Percentiles rank a stretch among this genome's conserved stretches.
phyloP scores from a whole-genome alignment of 2,888 invertebrate genomes.

The Drosophila formosana region DNA sequence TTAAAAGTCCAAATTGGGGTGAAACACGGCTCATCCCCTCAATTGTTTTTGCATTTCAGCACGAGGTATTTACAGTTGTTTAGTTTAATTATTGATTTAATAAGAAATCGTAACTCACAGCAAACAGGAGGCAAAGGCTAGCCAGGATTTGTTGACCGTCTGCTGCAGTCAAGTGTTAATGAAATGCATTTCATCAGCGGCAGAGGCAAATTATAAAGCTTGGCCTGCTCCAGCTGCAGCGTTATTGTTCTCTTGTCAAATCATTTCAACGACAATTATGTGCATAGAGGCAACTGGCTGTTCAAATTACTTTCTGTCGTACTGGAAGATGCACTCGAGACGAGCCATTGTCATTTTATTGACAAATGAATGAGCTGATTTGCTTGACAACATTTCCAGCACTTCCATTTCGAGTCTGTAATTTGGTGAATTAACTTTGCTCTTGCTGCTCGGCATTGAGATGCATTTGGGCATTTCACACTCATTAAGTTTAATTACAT shows the following conservation, averaged over 20 bases:
- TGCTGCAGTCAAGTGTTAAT: constrained; percentile 43
- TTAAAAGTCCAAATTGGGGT: constrained; percentile 13
- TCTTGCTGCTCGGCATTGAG: constrained; percentile 17
- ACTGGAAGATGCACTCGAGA: constrained; percentile 42
- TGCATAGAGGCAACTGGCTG: constrained; percentile 14
- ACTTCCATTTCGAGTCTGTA: constrained; percentile 28
- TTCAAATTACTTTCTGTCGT: constrained; percentile 10
- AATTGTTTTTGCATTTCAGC: neutral
- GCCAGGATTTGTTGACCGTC: constrained; percentile 11
- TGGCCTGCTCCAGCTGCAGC: neutral
- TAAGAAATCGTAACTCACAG: constrained; percentile 1
- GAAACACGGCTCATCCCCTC: neutral
- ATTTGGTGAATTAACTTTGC: constrained; percentile 50
- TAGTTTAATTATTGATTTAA: neutral
- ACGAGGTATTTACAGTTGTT: neutral
- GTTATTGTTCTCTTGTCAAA: constrained; percentile 10
- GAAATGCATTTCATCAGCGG: constrained; percentile 58
- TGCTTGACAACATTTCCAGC: constrained; percentile 62
- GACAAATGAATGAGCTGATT: constrained; percentile 75
- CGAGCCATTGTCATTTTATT: constrained; percentile 69
- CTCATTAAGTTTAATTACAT: constrained; percentile 76
- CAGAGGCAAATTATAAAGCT: constrained; percentile 3
- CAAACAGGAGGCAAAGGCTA: constrained; percentile 1
- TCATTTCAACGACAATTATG: constrained; percentile 66
- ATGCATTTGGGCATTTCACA: constrained; percentile 64